Evolutionary conservation across 37 sponge, comb jelly and placozoan species (phyloP), one percentile per base, ranked within the genome.

Genomic region (Axinella damicornis): DNA sequence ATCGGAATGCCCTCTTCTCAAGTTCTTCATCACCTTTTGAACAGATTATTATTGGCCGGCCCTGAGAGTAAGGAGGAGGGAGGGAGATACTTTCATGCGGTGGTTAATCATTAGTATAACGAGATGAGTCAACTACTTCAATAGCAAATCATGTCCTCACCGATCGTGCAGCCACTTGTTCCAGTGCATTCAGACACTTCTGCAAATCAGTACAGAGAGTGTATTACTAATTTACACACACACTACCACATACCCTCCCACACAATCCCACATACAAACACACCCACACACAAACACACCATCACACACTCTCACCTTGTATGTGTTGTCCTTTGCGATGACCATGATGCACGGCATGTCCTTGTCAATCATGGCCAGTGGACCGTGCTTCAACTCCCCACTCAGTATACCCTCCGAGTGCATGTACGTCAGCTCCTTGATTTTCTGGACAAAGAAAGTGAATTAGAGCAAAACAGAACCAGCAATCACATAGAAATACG

Each of bases 331-430:
- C 70, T 92, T 93, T 11, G 92, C 71, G 37, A 97, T 89, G 35
- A 99, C 73, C 90, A 99, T 93, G 31, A 99, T 95, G 35, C 97
- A 95, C 22, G 99, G 98, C 99, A 99, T 99, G 37, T 95, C 74
- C 28, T 93, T 85, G 61, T 99, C 99, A 53, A 99, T 95, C 89
- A 99, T 91, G 4, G 99, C 99, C 65, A 99, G 88, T 1, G 99
- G 99, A 31, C 99, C 99, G 80, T 99, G 99, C 53, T 99, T 99
- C 78, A 99, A 77, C 39, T 99, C 99, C 63, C 99, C 99, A 77
- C 96, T 89, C 18, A 99, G 77, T 21, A 99, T 99, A 6, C 97
- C 98, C 59, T 97, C 98, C 0, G 96, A 96, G 65, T 97, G 98
- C 94, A 97, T 92, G 81, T 97, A 97, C 5, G 98, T 78, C 22